A percentile compares a stretch with the other conserved stretches of the same genome.
phyloP scores from a whole-genome alignment of 1,140 invertebrate genomes.

The Cotesia vestalis region DNA sequence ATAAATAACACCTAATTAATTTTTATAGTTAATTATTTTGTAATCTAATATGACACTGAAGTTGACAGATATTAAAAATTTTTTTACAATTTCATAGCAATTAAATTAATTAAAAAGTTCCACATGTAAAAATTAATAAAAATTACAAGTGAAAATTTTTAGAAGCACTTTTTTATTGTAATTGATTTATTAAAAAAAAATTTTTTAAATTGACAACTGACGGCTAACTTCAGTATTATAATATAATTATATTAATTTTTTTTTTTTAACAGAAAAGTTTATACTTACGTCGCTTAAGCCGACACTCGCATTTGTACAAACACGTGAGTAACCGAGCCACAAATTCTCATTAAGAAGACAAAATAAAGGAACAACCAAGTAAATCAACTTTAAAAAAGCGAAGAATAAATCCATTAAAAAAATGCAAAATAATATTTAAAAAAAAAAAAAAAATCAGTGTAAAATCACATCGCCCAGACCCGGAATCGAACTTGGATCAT shows the following conservation, averaged over 20 bases:
- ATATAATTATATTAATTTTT: slow-evolving; percentile 44
- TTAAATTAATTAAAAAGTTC: no score
- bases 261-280: slow-evolving; percentile 78
- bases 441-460: no score
- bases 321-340: slow-evolving; percentile 54
- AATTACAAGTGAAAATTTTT: no score
- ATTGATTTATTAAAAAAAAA: no score
- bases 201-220: no score
- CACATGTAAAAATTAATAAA: no score
- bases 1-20: slow-evolving; percentile 24
- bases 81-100: no score
- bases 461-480: no score
- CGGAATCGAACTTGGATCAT: no score
- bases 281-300: slow-evolving; percentile 90
- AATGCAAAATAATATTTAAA: slow-evolving; percentile 37
- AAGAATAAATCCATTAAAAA: slow-evolving; percentile 42
- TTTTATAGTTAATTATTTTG: slow-evolving; percentile 13
- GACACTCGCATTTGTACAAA: slow-evolving; percentile 63
- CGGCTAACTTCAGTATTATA: not conserved
- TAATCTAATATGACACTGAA: not conserved
- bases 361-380: slow-evolving; percentile 18
- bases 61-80: no score
- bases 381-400: not conserved
- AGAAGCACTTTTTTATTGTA: no score
- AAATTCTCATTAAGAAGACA: slow-evolving; percentile 46